A percentile compares a stretch with the other conserved stretches of the same genome.
phyloP scores from a whole-genome alignment of 1,140 invertebrate genomes.

The Muscidifurax raptorellus region DNA sequence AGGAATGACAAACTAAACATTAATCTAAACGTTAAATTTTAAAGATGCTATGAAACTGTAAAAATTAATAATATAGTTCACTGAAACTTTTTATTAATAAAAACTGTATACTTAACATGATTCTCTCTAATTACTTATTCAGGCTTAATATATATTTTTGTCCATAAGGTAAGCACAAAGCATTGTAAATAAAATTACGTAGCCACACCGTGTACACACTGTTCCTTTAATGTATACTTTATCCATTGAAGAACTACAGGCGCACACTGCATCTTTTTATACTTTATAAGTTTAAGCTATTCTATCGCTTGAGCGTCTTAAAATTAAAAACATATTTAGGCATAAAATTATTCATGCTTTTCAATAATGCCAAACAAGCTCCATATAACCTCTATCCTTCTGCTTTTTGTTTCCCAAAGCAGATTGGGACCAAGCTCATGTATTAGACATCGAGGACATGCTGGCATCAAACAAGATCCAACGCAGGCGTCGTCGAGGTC shows the following conservation, averaged over 20 bases:
- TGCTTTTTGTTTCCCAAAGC: background rate
- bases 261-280: background rate
- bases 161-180: background rate
- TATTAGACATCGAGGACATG: conserved; percentile 4
- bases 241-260: background rate
- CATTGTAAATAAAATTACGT: background rate
- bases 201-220: background rate
- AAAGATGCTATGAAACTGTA: too few relatives aligned
- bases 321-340: background rate
- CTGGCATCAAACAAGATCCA: background rate
- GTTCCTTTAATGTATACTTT: background rate
- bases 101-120: too few relatives aligned
- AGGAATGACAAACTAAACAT: too few relatives aligned
- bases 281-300: too few relatives aligned
- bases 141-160: too few relatives aligned
- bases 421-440: background rate
- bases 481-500: conserved; percentile 6
- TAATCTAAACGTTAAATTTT: too few relatives aligned
- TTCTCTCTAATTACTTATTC: too few relatives aligned
- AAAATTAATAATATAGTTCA: too few relatives aligned
- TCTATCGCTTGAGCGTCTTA: background rate
- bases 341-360: background rate
- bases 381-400: background rate
- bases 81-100: too few relatives aligned
- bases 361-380: background rate